Base-by-base conservation (phyloP, 2,113 vertebrate species). In the Grantiella picta region DNA sequence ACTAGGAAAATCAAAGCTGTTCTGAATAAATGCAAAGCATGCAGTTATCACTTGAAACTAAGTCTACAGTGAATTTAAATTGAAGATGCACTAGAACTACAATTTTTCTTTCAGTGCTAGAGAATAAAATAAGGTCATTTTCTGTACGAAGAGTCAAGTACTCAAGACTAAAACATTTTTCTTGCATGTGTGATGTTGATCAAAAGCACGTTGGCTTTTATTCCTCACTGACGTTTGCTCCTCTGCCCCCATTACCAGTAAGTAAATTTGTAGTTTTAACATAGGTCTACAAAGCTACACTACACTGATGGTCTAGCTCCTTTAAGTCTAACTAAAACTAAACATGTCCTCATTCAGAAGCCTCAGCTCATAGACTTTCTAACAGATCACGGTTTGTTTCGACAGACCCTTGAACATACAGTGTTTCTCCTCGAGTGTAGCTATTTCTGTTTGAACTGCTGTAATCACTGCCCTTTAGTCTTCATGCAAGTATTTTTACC, bases 51-150 rank as follows among this genome's bases (percentile, higher is more conserved):
- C 61, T 33, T 44, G 56, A 56, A 61, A 91, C 49, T 42, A 93
- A 92, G 64, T 93, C 56, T 63, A 70, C 50, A 85, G 85, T 64
- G 80, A 86, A 70, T 73, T 80, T 70, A 56, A 64, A 29, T 1
- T 82, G 42, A 84, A 93, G 38, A 45, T n/a, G 16, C 54, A 81
- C 11, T 54, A 59, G 49, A 94, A 57, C 40, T 86, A 24, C 42
- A 25, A 4, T 28, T 85, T 82, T 92, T 82, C 49, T 72, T 92
- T 79, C 53, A 87, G 68, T 94, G 75, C 78, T 90, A 81, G 66
- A 63, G 68, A 61, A 69, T 42, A 90, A 92, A 91, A 65, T 90
- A 93, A 94, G 72, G 78, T 92, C 21, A 81, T 63, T 92, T 88
- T 76, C 45, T 36, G 15, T 77, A 66, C 57, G 50, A 84, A 92